A percentile compares a stretch with the other conserved stretches of the same genome.
Conservation (phyloP, 2,113 vertebrate species). For the Engraulis encrasicolus region DNA sequence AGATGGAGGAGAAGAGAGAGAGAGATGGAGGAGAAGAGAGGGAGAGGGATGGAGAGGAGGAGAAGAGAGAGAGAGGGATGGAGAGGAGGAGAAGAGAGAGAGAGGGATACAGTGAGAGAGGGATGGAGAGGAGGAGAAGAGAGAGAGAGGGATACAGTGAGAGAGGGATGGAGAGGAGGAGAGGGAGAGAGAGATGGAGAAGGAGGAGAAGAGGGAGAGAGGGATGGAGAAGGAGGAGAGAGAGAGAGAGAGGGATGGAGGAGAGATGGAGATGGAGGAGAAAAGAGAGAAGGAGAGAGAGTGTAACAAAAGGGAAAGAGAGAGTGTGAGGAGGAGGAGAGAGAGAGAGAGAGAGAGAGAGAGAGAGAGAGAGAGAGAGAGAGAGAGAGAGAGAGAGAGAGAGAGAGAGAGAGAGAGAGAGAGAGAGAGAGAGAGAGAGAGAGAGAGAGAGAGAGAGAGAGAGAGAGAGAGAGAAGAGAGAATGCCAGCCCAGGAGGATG, state of each 20-base stretch:
- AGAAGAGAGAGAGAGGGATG: too few relatives aligned
- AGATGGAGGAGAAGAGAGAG: background rate
- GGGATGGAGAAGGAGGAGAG: background rate
- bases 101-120: too few relatives aligned
- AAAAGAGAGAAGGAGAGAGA: too few relatives aligned
- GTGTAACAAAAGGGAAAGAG: too few relatives aligned
- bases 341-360: too few relatives aligned
- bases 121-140: too few relatives aligned
- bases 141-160: background rate
- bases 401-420: background rate
- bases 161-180: background rate
- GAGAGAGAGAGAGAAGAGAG: background rate
- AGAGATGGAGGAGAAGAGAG: too few relatives aligned
- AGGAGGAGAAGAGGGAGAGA: background rate
- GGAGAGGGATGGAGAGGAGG: too few relatives aligned
- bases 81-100: too few relatives aligned
- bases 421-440: background rate
- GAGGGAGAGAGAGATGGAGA: background rate
- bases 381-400: background rate
- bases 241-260: background rate
- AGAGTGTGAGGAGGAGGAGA: too few relatives aligned
- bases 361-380: background rate
- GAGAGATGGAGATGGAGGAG: background rate
- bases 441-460: background rate
- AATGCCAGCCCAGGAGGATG: background rate